Percentiles rank a stretch among this genome's conserved stretches.
phyloP scores from a whole-genome alignment of 2,113 vertebrate genomes.

The Hyla sarda region DNA sequence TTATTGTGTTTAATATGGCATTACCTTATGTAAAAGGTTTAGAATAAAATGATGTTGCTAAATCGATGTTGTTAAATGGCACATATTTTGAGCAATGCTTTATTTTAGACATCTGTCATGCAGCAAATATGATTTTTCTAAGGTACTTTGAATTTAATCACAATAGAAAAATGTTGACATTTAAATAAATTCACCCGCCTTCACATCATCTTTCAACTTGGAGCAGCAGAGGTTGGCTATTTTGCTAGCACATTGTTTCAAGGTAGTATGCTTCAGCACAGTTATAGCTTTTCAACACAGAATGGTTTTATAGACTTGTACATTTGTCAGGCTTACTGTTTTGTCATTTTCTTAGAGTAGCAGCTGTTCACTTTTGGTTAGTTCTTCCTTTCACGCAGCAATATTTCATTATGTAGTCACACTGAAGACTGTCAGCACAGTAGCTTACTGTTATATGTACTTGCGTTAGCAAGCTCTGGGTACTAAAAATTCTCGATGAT shows the following conservation, averaged over 20 bases:
- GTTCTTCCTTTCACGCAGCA: slow-evolving; percentile 42
- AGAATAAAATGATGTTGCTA: not conserved
- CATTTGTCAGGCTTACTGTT: slow-evolving; percentile 56
- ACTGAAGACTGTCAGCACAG: slow-evolving; percentile 55
- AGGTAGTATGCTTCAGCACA: slow-evolving; percentile 49
- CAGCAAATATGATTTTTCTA: not conserved
- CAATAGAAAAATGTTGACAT: slow-evolving; percentile 2
- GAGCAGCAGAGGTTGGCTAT: not conserved
- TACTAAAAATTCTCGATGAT: slow-evolving; percentile 56
- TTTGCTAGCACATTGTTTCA: slow-evolving; percentile 44
- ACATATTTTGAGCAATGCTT: not conserved
- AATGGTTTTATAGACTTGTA: slow-evolving; percentile 53
- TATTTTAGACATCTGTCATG: not conserved
- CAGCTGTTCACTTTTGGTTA: slow-evolving; percentile 54
- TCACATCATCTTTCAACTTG: slow-evolving; percentile 23
- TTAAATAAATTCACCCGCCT: slow-evolving; percentile 26
- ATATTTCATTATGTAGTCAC: slow-evolving; percentile 55
- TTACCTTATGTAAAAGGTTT: not conserved
- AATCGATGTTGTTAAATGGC: not conserved
- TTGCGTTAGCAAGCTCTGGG: slow-evolving; percentile 25
- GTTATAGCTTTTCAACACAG: slow-evolving; percentile 46
- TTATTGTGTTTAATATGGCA: too few species aligned
- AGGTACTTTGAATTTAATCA: not conserved
- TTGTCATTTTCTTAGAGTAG: slow-evolving; percentile 59
- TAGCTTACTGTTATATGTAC: slow-evolving; percentile 52